Evolutionary conservation across 2,797 vertebrate genomes (phyloP), one percentile per base, ranked within the genome.

Genomic region (Clarias laeviceps): DNA sequence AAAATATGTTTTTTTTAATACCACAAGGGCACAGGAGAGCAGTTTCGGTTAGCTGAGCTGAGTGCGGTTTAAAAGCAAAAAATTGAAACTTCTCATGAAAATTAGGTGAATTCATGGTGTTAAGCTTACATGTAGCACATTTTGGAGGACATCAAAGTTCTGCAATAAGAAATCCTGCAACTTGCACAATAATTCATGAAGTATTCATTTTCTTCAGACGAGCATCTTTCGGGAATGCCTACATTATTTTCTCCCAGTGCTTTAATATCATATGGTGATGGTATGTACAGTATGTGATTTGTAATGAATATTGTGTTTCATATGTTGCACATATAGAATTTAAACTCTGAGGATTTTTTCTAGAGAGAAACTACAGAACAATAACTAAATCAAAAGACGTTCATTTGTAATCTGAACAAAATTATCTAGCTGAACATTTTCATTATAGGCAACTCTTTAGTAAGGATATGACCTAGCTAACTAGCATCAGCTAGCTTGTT

Each of bases 251-350:
- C 5, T n/a, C 12, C 45, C 37, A 50, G 54, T 74, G 40, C 24
- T 8, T 2, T 74, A 29, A 54, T 74, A 54, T n/a, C 3, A 54
- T 74, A n/a, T 7, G 6, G 27, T 17, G 11, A 45, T 50, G 37
- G 22, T 15, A 50, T 74, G 40, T 40, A 40, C 40, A 50, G 72
- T 54, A 54, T 54, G 72, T 27, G 6, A 14, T 45, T 54, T 74
- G 72, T 74, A 54, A 74, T 29, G 14, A 74, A 7, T 73, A 73
- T 17, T 73, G 70, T 73, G 70, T 50, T 27, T 73, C 40, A 22
- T 7, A 24, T 4, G n/a, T 11, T 22, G 24, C 11, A 17, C 32
- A 37, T 22, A 5, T 34, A 34, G 7, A 17, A 34, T 68, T 32
- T 18, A 20, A 68, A 9, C 32, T 69, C 1, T 70, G 22, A 40